Evolutionary conservation across 2,797 vertebrate species (phyloP).

Genomic region (Rachycentron canadum): DNA sequence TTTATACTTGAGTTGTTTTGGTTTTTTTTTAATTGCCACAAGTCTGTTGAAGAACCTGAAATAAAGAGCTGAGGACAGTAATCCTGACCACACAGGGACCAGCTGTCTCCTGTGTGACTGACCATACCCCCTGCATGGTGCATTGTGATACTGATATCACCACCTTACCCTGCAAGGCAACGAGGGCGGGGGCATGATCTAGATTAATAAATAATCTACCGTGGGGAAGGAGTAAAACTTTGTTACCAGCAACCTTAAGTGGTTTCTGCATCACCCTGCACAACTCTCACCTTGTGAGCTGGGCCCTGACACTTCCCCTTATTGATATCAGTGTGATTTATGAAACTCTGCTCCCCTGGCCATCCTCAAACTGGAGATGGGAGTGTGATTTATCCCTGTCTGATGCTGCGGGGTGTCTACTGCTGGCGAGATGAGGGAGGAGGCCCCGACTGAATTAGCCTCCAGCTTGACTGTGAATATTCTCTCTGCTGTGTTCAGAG

Average conservation of each 20-base stretch:
- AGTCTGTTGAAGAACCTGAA: background rate
- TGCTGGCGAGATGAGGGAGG: constrained; percentile 46
- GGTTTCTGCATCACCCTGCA: constrained; percentile 69
- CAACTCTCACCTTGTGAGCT: constrained; percentile 66
- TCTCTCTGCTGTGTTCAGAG: constrained; percentile 28
- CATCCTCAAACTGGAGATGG: constrained; percentile 72
- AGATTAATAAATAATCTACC: constrained; percentile 78
- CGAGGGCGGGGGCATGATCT: constrained; percentile 58
- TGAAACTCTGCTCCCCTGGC: constrained; percentile 65
- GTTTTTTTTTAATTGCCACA: constrained; percentile 8
- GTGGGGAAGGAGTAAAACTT: constrained; percentile 71
- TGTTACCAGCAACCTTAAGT: constrained; percentile 75
- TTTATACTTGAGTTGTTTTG: background rate
- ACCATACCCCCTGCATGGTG: constrained; percentile 33
- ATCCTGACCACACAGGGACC: constrained; percentile 2
- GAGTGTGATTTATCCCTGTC: constrained; percentile 76
- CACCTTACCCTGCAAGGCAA: constrained; percentile 35
- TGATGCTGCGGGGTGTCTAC: constrained; percentile 59
- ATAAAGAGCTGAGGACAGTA: constrained; percentile 9
- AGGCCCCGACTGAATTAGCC: constrained; percentile 26
- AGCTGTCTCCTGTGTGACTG: constrained; percentile 39
- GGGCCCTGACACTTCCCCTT: constrained; percentile 79
- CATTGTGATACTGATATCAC: constrained; percentile 64
- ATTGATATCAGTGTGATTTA: constrained; percentile 84
- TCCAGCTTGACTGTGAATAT: constrained; percentile 28